Conservation (phyloP, 2,797 vertebrate genomes). For the Betta splendens region DNA sequence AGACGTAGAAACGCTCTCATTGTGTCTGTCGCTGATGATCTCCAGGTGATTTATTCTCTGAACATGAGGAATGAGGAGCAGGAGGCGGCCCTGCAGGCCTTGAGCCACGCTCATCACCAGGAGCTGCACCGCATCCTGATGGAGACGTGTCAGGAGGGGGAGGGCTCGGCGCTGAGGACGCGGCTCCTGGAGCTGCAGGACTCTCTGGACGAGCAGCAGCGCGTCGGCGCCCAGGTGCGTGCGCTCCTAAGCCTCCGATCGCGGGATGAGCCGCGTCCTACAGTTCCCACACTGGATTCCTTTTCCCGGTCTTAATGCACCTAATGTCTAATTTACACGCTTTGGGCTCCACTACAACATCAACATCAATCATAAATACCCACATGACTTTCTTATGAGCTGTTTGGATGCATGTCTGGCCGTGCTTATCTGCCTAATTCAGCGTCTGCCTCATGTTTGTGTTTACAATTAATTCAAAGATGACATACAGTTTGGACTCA, state of each 20-base stretch:
- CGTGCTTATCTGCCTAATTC: conserved; percentile 5
- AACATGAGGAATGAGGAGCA: conserved; percentile 95
- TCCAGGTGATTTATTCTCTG: conserved; percentile 93
- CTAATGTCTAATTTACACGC: conserved; percentile 44
- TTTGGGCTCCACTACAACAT: conserved; percentile 20
- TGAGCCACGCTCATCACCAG: conserved; percentile 86
- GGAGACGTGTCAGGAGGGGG: conserved; percentile 83
- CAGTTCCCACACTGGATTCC: conserved; percentile 16
- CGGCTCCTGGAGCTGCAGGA: conserved; percentile 88
- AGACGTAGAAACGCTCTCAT: no score
- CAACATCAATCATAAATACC: conserved; percentile 47
- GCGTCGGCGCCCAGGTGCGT: conserved; percentile 83
- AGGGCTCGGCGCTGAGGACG: conserved; percentile 83
- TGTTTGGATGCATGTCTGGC: conserved; percentile 3
- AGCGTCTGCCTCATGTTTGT: not conserved
- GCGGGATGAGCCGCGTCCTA: conserved; percentile 30
- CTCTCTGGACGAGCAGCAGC: conserved; percentile 87
- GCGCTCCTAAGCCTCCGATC: conserved; percentile 15
- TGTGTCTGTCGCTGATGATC: not conserved
- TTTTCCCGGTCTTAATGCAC: conserved; percentile 12
- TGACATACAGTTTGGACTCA: conserved; percentile 6
- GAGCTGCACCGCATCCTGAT: conserved; percentile 86
- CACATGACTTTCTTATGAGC: conserved; percentile 17
- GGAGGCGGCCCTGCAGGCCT: conserved; percentile 85
- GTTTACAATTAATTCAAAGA: no score